Evolutionary conservation across 2,113 vertebrate genomes (phyloP).

Genomic region (Nymphicus hollandicus): DNA sequence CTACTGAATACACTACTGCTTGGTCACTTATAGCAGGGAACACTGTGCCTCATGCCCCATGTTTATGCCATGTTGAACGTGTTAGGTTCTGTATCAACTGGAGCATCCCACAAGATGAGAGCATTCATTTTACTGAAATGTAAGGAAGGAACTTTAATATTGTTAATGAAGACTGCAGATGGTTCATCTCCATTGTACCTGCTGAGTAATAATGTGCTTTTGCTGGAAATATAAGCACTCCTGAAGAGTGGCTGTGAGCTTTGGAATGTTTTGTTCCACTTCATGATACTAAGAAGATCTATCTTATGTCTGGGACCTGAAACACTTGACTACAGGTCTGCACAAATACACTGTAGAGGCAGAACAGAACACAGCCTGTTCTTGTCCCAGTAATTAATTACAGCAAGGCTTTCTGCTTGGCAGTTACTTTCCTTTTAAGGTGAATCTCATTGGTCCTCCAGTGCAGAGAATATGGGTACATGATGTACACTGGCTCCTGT

Average conservation of each 20-base stretch:
- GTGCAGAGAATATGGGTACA: rapidly evolving
- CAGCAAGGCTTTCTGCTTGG: neutral
- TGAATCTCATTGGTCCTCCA: neutral
- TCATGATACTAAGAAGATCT: neutral
- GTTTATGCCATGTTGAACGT: rapidly evolving
- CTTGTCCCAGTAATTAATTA: neutral
- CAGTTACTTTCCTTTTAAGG: neutral
- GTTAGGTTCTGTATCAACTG: too few species aligned
- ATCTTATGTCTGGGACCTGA: neutral
- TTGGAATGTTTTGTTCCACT: neutral
- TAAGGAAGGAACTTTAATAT: neutral
- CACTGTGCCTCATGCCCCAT: rapidly evolving
- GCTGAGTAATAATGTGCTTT: neutral
- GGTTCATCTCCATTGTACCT: neutral
- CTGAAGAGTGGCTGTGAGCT: neutral
- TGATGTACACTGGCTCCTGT: neutral
- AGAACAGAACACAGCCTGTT: neutral
- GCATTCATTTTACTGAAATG: neutral
- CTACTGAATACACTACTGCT: neutral
- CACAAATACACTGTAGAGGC: rapidly evolving
- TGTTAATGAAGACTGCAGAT: neutral
- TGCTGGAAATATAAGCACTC: rapidly evolving
- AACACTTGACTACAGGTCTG: neutral
- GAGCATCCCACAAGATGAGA: neutral
- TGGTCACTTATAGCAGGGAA: neutral